These are phyloP conservation scores for Drosophila siamana DNA, from an alignment of 2,888 invertebrate species.

Conservation along the genomic window DNA sequence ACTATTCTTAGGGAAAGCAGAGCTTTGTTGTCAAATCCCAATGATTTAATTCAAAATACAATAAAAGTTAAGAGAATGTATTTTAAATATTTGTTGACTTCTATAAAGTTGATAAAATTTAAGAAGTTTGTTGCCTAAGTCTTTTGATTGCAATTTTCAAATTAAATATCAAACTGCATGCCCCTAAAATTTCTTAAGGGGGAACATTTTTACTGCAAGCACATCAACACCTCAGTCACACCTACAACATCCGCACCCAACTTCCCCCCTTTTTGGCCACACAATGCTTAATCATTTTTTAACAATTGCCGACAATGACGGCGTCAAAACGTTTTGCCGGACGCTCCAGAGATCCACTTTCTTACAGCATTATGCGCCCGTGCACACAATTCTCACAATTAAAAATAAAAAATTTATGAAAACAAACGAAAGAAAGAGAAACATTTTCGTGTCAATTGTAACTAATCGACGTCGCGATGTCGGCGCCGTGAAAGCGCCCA, in stretches of 20 bases:
- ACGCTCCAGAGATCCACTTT: slow-evolving; percentile 63
- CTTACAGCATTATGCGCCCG: slow-evolving; percentile 46
- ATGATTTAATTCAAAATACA: too few relatives aligned
- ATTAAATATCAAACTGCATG: neutral
- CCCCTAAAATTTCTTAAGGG: neutral
- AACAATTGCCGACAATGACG: slow-evolving; percentile 76
- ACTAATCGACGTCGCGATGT: slow-evolving; percentile 75
- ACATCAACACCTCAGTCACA: slow-evolving; percentile 8
- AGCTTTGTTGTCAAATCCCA: too few relatives aligned
- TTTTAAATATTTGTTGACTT: too few relatives aligned
- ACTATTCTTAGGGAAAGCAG: too few relatives aligned
- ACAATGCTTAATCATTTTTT: slow-evolving; percentile 57
- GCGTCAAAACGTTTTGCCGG: slow-evolving; percentile 68
- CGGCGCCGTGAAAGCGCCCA: slow-evolving; percentile 74
- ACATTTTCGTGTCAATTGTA: slow-evolving; percentile 76
- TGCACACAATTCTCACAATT: slow-evolving; percentile 76
- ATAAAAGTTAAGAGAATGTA: too few relatives aligned
- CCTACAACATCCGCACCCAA: neutral
- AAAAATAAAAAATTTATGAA: slow-evolving; percentile 65
- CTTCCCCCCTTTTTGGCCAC: neutral
- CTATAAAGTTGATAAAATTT: too few relatives aligned
- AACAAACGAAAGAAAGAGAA: slow-evolving; percentile 59
- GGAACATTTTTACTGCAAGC: slow-evolving; percentile 30
- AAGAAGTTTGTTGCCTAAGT: neutral
- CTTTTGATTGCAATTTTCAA: neutral